phyloP scores from a whole-genome alignment of 2,113 vertebrate genomes.

The Saccopteryx leptura region DNA sequence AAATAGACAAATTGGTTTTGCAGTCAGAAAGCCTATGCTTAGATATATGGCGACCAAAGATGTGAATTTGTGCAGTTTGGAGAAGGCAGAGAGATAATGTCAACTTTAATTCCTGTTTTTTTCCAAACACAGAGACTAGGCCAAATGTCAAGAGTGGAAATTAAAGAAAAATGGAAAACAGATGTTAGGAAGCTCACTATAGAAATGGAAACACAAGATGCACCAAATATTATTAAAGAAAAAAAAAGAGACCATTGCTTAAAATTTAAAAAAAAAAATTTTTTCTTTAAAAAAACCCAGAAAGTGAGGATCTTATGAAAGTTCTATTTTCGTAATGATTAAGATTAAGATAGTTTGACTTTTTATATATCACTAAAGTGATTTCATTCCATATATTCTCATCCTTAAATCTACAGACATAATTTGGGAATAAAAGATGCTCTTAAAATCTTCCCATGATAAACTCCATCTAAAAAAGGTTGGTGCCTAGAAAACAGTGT shows the following conservation, averaged over 20 bases:
- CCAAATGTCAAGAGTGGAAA: conserved; percentile 88
- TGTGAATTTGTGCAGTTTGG: conserved; percentile 76
- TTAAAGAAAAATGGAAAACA: conserved; percentile 90
- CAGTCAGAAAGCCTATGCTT: conserved; percentile 58
- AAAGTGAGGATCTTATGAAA: conserved; percentile 58
- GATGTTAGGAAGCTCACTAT: conserved; percentile 86
- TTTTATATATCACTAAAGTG: conserved; percentile 61
- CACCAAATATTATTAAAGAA: conserved; percentile 81
- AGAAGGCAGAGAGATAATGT: conserved; percentile 86
- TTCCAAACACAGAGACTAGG: conserved; percentile 84
- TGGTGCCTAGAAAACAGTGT: background rate
- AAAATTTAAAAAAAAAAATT: background rate
- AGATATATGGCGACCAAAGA: conserved; percentile 32
- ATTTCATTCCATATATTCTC: conserved; percentile 24
- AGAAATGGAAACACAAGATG: conserved; percentile 83
- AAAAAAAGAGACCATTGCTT: background rate
- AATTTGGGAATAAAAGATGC: background rate
- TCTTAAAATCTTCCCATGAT: background rate
- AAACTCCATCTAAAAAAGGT: background rate
- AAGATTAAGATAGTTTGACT: conserved; percentile 7
- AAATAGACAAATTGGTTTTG: conserved; percentile 41
- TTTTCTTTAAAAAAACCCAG: background rate
- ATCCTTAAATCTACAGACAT: conserved; percentile 26
- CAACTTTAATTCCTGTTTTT: conserved; percentile 87
- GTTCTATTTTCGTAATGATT: conserved; percentile 57